A percentile compares a stretch with the other conserved stretches of the same genome.
Evolutionary conservation across 2,797 vertebrate genomes (phyloP).

Genomic region (Oreochromis mossambicus): DNA sequence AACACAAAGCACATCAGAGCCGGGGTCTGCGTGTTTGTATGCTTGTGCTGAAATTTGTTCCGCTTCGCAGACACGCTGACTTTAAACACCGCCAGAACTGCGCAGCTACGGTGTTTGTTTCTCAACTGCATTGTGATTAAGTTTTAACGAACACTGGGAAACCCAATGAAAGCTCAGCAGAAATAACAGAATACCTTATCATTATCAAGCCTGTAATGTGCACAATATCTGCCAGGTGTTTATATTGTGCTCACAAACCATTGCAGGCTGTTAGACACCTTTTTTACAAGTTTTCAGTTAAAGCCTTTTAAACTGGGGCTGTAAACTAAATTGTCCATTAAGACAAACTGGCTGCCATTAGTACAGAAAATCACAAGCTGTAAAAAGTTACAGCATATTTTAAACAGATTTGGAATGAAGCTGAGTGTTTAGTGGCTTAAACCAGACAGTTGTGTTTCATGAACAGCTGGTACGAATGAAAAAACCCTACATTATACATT

Average conservation of each 20-base stretch:
- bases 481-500: neutral
- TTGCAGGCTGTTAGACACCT: neutral
- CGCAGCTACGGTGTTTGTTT: neutral
- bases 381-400: neutral
- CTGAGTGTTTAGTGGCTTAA: neutral
- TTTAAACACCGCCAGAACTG: neutral
- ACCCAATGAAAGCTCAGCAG: conserved; percentile 14
- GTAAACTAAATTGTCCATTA: conserved; percentile 13
- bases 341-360: neutral
- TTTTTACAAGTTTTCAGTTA: neutral
- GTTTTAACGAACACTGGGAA: neutral
- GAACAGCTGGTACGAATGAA: neutral
- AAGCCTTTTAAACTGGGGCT: neutral
- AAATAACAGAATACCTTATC: neutral
- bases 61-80: neutral
- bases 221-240: conserved; percentile 11
- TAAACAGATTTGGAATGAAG: neutral
- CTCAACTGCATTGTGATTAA: neutral
- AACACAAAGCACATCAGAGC: neutral
- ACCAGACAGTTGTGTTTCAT: neutral
- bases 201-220: neutral
- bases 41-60: neutral
- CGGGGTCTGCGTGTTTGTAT: neutral
- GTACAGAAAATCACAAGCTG: neutral
- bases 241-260: neutral